phyloP scores from a whole-genome alignment of 2,113 vertebrate species.

The Alosa alosa region DNA sequence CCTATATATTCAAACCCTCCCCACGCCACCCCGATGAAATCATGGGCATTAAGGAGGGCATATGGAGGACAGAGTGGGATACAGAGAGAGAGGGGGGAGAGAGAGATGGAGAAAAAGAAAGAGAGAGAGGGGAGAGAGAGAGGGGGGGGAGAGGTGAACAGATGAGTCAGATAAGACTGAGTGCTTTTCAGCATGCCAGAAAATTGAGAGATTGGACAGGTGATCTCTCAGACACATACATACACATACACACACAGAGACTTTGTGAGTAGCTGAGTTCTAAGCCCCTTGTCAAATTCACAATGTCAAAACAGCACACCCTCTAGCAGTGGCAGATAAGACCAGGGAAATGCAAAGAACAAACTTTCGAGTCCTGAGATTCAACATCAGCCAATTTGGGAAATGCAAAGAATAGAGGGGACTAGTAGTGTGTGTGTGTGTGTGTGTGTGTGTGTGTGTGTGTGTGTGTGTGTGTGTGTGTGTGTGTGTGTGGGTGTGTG shows the following conservation, averaged over 20 bases:
- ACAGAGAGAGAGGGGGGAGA: neutral
- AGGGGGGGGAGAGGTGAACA: conserved; percentile 3
- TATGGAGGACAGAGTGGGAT: no score
- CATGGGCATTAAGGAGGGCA: no score
- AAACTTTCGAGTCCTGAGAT: no score
- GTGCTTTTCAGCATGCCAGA: conserved; percentile 23
- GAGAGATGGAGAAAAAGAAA: conserved; percentile 1
- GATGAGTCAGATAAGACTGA: conserved; percentile 19
- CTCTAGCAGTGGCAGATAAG: no score
- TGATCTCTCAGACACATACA: neutral
- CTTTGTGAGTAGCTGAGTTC: no score
- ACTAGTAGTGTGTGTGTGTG: neutral
- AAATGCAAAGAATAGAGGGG: no score
- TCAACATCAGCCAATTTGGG: no score
- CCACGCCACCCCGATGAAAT: no score
- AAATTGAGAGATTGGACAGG: conserved; percentile 29
- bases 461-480: conserved; percentile 9
- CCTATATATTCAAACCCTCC: no score
- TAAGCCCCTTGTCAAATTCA: no score
- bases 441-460: neutral
- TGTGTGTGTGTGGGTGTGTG: conserved; percentile 8
- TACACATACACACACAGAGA: neutral
- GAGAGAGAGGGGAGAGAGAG: neutral
- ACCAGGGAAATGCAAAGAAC: no score
- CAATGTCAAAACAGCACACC: no score